Base-by-base conservation (phyloP, 2,797 vertebrate species). In the Otolemur crassicaudatus region DNA sequence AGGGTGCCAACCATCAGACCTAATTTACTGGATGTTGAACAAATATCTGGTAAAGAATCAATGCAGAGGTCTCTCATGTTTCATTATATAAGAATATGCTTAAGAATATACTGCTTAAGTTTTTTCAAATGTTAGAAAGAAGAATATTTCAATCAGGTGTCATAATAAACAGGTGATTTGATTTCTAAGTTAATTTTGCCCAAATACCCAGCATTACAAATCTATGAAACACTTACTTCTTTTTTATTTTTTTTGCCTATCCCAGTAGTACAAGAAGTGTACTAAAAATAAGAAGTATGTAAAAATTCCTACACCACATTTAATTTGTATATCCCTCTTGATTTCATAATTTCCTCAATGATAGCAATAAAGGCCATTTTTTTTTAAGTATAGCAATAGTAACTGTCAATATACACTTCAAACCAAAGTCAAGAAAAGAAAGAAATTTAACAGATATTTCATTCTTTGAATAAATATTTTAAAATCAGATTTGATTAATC, bases 71-170 rank as follows among this genome's bases (percentile, higher is more conserved):
- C 61, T 67, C 76, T n/a, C 19, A 60, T 22, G 23, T 75, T 85
- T 96, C 12, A 29, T 40, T 53, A 76, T 58, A 22, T 80, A 80
- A 90, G 92, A 91, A 70, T 3, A 3, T 8, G 20, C 17, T 69
- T 80, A 80, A 90, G 90, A 91, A 70, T 3, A 3, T 8, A 23
- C 13, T 69, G 5, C 5, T 88, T 70, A 63, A 40, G 11, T 67
- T 80, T 93, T 94, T 75, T 27, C 60, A 89, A 83, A 73, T 80
- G 20, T 84, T 82, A 88, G 17, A 63, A 89, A 17, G 79, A 79
- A 65, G 37, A 94, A 34, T 77, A 60, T 79, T 63, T 87, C 89
- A 67, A 76, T 76, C 65, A 87, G 43, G 13, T 46, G 1, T 87
- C 72, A 80, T 58, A 84, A 88, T 46, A 53, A 31, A 92, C 25